Conservation (phyloP, 1,140 invertebrate species). For the Lasioglossum baleicum region DNA sequence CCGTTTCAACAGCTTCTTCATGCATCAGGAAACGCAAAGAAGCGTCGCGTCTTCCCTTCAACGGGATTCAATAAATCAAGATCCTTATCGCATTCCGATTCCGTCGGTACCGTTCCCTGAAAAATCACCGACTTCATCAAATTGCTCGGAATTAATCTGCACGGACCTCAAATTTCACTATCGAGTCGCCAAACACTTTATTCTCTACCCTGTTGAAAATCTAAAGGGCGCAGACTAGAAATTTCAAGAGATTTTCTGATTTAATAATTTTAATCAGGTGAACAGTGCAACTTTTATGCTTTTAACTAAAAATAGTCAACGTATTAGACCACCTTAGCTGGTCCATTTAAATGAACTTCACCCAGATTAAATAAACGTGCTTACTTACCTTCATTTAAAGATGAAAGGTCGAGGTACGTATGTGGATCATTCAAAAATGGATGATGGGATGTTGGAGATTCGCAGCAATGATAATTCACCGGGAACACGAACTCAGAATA, state of each 20-base stretch:
- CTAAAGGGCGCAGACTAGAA: too few species aligned
- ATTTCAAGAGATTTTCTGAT: too few species aligned
- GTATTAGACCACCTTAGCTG: too few species aligned
- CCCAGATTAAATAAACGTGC: not conserved
- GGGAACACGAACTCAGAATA: constrained; percentile 44
- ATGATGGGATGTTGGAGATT: not conserved
- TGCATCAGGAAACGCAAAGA: constrained; percentile 26
- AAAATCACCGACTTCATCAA: not conserved
- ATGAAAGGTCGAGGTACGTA: not conserved
- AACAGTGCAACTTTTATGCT: too few species aligned
- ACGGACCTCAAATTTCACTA: too few species aligned
- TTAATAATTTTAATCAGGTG: too few species aligned
- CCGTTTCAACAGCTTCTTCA: constrained; percentile 25
- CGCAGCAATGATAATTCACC: constrained; percentile 24
- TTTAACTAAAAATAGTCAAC: too few species aligned
- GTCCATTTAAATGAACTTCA: too few species aligned
- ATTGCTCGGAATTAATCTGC: not conserved
- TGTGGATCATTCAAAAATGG: not conserved
- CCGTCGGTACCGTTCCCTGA: too few species aligned
- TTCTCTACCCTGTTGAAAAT: too few species aligned
- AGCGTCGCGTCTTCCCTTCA: not conserved
- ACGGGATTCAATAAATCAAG: constrained; percentile 25
- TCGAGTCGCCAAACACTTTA: too few species aligned
- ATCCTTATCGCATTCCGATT: constrained; percentile 1
- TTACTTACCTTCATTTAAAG: constrained; percentile 47